Evolutionary conservation across 2,888 invertebrate genomes (phyloP), one percentile per base, ranked within the genome.

Genomic region (Drosophila peninsularis): DNA sequence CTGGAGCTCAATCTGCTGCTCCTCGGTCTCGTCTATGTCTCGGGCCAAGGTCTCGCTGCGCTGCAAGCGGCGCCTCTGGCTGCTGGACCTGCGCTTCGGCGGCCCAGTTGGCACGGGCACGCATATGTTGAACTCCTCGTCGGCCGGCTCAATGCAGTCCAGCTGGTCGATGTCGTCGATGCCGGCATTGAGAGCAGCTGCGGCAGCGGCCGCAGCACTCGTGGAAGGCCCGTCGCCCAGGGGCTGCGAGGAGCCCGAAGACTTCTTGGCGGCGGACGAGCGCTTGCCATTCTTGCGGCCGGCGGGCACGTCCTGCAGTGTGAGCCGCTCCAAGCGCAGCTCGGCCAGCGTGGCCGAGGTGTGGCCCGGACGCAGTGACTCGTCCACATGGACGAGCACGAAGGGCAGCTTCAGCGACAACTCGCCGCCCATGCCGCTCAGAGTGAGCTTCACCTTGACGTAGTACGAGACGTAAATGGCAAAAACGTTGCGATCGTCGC

Each of bases 381-480:
- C 91, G 34, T 91, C 92, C 41, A 92, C 83, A 91, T 97, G 96
- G 91, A 96, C 96, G 21, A 97, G 92, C 0, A 95, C 95, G 90
- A 97, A 97, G 0, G 97, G 97, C 54, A 97, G 92, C 91, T 97
- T 97, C 2, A 97, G 92, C 0, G 96, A 95, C 9, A 97, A 92
- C 66, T 96, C 96, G 1, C 96, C 96, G 0, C 96, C 96, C 94
- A 97, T 96, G 4, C 96, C 95, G 67, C 96, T 96, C 27, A 97
- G 94, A 0, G 96, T 93, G 0, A 97, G 93, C 92, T 97, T 97
- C 0, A 97, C 96, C 94, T 97, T 97, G 9, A 97, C 97, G 90
- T 97, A 97, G 91, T 97, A 97, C 0, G 97, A 97, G 11, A 97
- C 97, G 93, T 97, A 97, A 82, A 97, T 97, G 58, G 97, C 97